These are phyloP conservation scores for Paragorgia papillata DNA, from an alignment of 92 coral and sea anemone species.

Conservation along the genomic window DNA sequence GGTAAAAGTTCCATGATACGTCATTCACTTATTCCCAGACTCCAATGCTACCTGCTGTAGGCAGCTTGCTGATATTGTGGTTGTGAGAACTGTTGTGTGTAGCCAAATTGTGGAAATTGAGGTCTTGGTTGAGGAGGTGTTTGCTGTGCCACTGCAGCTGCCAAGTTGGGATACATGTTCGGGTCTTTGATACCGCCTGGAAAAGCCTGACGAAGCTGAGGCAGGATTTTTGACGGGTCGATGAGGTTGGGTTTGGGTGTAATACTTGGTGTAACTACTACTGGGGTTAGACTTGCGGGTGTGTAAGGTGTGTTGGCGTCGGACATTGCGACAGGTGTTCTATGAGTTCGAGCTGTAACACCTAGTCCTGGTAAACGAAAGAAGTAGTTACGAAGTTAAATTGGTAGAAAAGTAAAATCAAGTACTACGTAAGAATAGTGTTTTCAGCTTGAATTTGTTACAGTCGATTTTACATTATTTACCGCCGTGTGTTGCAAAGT, in stretches of 20 bases:
- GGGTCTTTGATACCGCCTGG: conserved; percentile 80
- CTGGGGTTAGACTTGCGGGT: conserved; percentile 87
- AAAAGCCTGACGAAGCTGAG: conserved; percentile 86
- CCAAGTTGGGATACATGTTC: conserved; percentile 73
- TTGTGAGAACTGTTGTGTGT: conserved; percentile 74
- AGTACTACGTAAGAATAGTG: too few species aligned
- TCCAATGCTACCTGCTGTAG: conserved; percentile 53
- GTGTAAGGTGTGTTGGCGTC: conserved; percentile 97
- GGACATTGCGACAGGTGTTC: conserved; percentile 77
- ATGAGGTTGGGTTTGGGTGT: conserved; percentile 55
- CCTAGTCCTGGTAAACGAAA: conserved; percentile 71
- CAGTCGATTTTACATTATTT: too few species aligned
- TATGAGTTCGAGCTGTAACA: conserved; percentile 77
- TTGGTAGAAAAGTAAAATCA: neutral
- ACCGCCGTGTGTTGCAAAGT: too few species aligned
- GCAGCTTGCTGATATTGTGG: conserved; percentile 61
- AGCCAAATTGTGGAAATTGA: conserved; percentile 89
- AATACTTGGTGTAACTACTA: conserved; percentile 18
- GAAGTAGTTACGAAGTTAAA: neutral
- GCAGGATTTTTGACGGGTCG: conserved; percentile 86
- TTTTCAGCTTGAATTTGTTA: too few species aligned
- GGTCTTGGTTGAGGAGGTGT: conserved; percentile 51
- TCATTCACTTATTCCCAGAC: neutral
- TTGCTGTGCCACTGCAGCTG: conserved; percentile 63
- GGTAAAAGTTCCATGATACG: conserved; percentile 6